Evolutionary conservation across 1,140 invertebrate species (phyloP).

Genomic region (Papilio polyxenes): DNA sequence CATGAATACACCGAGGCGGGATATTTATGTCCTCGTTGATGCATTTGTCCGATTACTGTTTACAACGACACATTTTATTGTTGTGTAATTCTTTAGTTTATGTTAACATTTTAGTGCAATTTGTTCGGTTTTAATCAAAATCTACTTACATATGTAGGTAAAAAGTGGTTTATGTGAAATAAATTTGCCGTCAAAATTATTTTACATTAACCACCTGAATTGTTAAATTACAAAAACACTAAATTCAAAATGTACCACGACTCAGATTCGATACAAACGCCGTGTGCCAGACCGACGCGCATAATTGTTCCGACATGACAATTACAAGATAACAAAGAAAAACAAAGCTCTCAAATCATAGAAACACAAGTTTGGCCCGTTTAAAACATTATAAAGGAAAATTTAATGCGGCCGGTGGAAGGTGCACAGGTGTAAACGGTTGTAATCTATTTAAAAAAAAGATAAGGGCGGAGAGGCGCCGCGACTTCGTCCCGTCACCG

Average conservation of each 20-base stretch:
- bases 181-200: too few relatives aligned
- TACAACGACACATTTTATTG: background rate
- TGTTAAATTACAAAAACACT: too few relatives aligned
- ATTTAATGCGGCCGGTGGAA: background rate
- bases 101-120: background rate
- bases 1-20: background rate
- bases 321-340: background rate
- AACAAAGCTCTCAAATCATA: background rate
- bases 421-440: background rate
- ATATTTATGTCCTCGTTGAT: background rate
- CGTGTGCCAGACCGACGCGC: background rate
- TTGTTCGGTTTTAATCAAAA: background rate
- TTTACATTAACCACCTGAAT: too few relatives aligned
- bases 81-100: background rate
- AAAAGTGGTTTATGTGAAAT: too few relatives aligned
- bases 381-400: background rate
- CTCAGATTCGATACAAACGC: background rate
- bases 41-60: background rate
- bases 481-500: background rate
- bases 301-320: background rate
- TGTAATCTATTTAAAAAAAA: background rate
- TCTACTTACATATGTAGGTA: background rate
- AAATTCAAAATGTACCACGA: too few relatives aligned
- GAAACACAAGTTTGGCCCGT: background rate
- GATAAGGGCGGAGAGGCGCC: background rate